Evolutionary conservation across 2,113 vertebrate species (phyloP), one percentile per base, ranked within the genome.

Genomic region (Tyrannus savana): DNA sequence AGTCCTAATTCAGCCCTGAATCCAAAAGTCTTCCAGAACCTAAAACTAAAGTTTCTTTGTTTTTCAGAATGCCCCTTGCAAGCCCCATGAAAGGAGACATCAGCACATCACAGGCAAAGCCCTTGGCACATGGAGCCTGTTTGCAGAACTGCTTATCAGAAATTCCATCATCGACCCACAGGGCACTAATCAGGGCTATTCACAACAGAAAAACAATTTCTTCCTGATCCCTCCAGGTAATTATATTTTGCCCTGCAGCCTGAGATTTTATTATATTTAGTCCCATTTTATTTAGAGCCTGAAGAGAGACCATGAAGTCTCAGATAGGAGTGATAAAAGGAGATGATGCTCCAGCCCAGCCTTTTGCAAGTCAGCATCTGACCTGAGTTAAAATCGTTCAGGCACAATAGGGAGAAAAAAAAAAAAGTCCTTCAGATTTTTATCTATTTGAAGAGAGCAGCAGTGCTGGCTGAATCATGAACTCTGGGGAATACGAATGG

Each of bases 321-420:
- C 62, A 64, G 95, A 74, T 23, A 64, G 31, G 76, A 93, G 76
- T 4, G 41, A 94, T 93, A 92, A 89, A 95, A 75, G 67, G 52
- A 89, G 73, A 81, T 25, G 59, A 63, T 81, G 75, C 58, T 92
- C 79, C 62, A 93, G 73, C 87, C 76, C 86, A 89, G 66, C 49
- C 95, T 91, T 92, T 74, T 84, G 86, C 84, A 88, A 94, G 88
- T 94, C 93, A 96, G 73, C 88, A 89, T 86, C 92, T 93, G 90
- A 83, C 84, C 88, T 9, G 75, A 75, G 92, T 87, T 87, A 77
- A 96, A 93, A 94, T 87, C 86, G 60, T 86, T 88, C 93, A 91
- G 76, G 69, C 88, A 75, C 5, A 4, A 69, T 28, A 7, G 30
- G 8, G 12, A 7, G 5, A 46, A 0, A 1, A 5, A 21, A 16